Evolutionary conservation across 2,888 invertebrate genomes (phyloP).

Genomic region (Catocala sponsa): DNA sequence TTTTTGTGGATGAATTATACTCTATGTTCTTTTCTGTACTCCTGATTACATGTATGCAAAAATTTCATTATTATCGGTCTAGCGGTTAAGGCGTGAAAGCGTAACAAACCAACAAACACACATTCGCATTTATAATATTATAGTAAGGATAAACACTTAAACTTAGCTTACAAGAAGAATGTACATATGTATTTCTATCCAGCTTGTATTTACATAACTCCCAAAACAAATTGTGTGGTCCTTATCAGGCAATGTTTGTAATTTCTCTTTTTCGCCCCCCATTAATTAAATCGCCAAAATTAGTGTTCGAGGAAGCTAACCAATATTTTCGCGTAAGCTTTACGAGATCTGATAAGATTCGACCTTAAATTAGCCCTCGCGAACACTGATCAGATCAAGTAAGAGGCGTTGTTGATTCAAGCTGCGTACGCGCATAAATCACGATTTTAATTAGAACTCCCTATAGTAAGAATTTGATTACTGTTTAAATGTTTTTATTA

Average conservation of each 20-base stretch:
- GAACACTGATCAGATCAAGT: slow-evolving; percentile 45
- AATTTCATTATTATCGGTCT: too few relatives aligned
- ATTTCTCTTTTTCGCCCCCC: not conserved
- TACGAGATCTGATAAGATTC: slow-evolving; percentile 31
- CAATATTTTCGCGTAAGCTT: slow-evolving; percentile 21
- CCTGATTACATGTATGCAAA: too few relatives aligned
- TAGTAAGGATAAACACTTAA: too few relatives aligned
- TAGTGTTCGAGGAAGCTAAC: not conserved
- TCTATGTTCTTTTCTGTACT: too few relatives aligned
- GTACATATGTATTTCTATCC: too few relatives aligned
- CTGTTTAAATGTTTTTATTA: slow-evolving; percentile 8
- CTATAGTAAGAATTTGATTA: slow-evolving; percentile 26
- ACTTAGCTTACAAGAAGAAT: too few relatives aligned
- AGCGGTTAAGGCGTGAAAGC: too few relatives aligned
- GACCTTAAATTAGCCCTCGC: slow-evolving; percentile 31
- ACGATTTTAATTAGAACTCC: slow-evolving; percentile 54
- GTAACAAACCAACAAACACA: too few relatives aligned
- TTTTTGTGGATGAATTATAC: too few relatives aligned
- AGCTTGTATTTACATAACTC: too few relatives aligned
- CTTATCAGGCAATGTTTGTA: not conserved
- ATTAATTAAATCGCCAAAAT: slow-evolving; percentile 11
- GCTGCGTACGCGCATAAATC: slow-evolving; percentile 46
- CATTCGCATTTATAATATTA: too few relatives aligned
- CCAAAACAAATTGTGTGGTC: slow-evolving; percentile 1
- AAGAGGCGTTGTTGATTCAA: slow-evolving; percentile 50